Evolutionary conservation across 2,888 invertebrate species (phyloP), one percentile per base, ranked within the genome.

Genomic region (Coleophora flavipennella): DNA sequence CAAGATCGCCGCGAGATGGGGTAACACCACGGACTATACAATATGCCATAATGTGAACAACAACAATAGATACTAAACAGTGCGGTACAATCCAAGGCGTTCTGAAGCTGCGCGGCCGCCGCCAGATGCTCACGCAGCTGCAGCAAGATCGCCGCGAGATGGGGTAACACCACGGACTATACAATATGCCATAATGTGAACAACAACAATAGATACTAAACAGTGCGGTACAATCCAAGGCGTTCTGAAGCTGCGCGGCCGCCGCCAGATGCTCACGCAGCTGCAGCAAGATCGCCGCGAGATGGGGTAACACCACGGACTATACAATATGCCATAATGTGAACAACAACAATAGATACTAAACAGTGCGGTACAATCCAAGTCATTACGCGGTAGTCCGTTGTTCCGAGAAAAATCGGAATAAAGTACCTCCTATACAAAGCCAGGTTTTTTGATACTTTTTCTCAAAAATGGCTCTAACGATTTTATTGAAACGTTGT

Each of bases 281-380:
- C 77, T 80, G 45, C 77, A 83, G 42, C 75, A 67, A 1, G 86
- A 85, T 41, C 42, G 76, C 27, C 62, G 54, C 1, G 66, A 64
- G 10, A 51, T 52, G 48, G 67, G 71, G 76, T 75, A 14, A 42
- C n/a, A n/a, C n/a, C n/a, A 44, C 35, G 12, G 20, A 20, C 20
- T 6, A 20, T 20, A 20, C 20, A 3, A 6, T 20, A 4, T 20
- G 20, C 20, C 6, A 20, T n/a, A n/a, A n/a, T n/a, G n/a, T n/a
- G n/a, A n/a, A n/a, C n/a, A n/a, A n/a, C n/a, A n/a, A n/a, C n/a
- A 91, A 56, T 88, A 90, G 57, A 90, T 91, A 52, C 75, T 90
- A 35, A 85, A 87, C 44, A 85, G 86, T 40, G 87, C 90, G 2
- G 85, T 88, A 40, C 88, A 88, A 41, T 89, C 90, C 29, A 92